Evolutionary conservation across 2,797 vertebrate genomes (phyloP).

Genomic region (Poecilia wingei): DNA sequence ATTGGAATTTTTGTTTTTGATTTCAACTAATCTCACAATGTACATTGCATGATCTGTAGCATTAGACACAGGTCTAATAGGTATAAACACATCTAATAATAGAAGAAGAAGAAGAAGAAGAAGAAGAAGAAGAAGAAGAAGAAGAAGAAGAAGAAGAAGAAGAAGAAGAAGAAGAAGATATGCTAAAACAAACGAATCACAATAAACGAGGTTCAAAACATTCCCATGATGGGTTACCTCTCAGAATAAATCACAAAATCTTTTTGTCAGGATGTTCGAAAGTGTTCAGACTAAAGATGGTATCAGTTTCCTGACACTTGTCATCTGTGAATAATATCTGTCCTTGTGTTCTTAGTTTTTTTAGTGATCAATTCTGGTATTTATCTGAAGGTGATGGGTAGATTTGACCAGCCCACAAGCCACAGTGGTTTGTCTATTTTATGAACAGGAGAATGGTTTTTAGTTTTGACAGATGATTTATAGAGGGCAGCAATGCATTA

Average conservation of each 20-base stretch:
- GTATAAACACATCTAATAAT: background rate
- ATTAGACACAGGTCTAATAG: background rate
- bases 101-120: no score
- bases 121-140: no score
- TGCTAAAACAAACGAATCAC: constrained; percentile 14
- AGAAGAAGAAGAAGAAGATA: background rate
- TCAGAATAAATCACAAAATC: background rate
- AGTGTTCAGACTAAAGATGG: no score
- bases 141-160: no score
- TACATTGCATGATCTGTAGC: background rate
- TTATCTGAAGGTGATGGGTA: background rate
- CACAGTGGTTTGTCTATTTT: background rate
- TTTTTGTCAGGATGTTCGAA: background rate
- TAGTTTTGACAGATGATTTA: background rate
- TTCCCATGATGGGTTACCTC: background rate
- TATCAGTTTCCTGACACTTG: no score
- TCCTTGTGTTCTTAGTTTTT: no score
- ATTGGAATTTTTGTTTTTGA: constrained; percentile 15
- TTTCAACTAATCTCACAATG: constrained; percentile 6
- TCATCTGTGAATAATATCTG: no score
- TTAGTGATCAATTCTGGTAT: no score
- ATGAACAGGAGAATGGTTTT: background rate
- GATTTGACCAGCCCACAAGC: background rate
- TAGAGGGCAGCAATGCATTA: background rate
- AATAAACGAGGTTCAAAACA: constrained; percentile 12